These are phyloP conservation scores for Zaprionus lachaisei DNA, from an alignment of 1,140 invertebrate genomes.

Conservation along the genomic window DNA sequence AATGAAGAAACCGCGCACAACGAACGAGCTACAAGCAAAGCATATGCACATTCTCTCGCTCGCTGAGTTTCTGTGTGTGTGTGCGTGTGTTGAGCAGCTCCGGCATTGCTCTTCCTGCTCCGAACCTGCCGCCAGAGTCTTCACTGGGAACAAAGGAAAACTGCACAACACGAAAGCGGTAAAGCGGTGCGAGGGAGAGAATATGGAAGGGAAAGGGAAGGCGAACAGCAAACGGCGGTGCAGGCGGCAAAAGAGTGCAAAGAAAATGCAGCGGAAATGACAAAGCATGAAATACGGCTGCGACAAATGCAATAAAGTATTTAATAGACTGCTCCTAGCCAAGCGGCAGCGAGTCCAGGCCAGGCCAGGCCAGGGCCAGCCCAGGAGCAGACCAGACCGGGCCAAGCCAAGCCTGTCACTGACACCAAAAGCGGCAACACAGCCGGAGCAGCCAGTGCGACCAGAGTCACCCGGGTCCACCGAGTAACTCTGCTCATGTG, in stretches of 20 bases:
- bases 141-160: constrained; percentile 58
- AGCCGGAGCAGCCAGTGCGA: constrained; percentile 44
- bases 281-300: constrained; percentile 82
- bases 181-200: background rate
- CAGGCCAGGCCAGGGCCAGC: constrained; percentile 18
- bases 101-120: background rate
- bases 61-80: background rate
- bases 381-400: constrained; percentile 25
- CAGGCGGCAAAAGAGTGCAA: constrained; percentile 56
- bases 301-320: constrained; percentile 84
- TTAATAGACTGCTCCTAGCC: constrained; percentile 82
- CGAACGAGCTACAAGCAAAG: constrained; percentile 38
- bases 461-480: background rate
- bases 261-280: constrained; percentile 82
- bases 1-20: constrained; percentile 77
- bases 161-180: constrained; percentile 42
- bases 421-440: constrained; percentile 63
- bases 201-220: too few relatives aligned
- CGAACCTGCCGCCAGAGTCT: background rate
- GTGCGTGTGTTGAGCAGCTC: constrained; percentile 11
- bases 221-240: background rate
- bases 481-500: constrained; percentile 23
- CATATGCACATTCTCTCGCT: constrained; percentile 41
- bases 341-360: constrained; percentile 10
- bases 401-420: constrained; percentile 62